Conservation (phyloP, 2,113 vertebrate genomes). For the Plotosus lineatus region DNA sequence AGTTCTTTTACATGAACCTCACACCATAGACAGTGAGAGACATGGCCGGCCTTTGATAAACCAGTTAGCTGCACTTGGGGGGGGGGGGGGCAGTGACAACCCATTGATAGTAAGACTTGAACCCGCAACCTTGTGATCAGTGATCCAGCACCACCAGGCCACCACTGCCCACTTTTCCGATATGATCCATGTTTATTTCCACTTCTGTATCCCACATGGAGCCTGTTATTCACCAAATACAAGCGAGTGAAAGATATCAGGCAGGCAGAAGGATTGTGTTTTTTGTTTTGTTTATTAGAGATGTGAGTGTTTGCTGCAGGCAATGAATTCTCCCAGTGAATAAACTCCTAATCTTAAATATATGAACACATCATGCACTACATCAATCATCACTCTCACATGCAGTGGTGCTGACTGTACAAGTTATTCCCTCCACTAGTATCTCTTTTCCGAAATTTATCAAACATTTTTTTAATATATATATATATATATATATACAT, state of each 20-base stretch:
- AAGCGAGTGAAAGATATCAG: not conserved
- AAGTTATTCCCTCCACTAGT: not conserved
- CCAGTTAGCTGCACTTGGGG: too few relatives aligned
- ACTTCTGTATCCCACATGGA: not conserved
- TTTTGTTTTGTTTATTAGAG: not conserved
- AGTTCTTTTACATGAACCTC: too few relatives aligned
- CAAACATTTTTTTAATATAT: not conserved
- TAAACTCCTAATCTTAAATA: not conserved
- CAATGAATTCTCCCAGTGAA: constrained; percentile 6
- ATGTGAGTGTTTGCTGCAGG: constrained; percentile 10
- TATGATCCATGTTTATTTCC: not conserved
- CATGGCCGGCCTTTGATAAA: too few relatives aligned
- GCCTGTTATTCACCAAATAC: not conserved
- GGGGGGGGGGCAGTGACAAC: too few relatives aligned
- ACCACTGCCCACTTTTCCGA: too few relatives aligned
- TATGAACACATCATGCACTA: constrained; percentile 5
- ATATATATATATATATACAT: not conserved
- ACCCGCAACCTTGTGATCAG: too few relatives aligned
- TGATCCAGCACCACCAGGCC: too few relatives aligned
- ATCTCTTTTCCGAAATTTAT: not conserved
- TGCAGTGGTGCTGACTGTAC: not conserved
- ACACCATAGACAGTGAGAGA: too few relatives aligned
- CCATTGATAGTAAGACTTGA: too few relatives aligned
- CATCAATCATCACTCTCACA: constrained; percentile 1
- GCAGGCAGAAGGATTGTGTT: not conserved